A percentile compares a stretch with the other conserved stretches of the same genome.
Conservation (phyloP, 30 jellyfish, hydroid and myxozoan species). For the Aurelia sp. region DNA sequence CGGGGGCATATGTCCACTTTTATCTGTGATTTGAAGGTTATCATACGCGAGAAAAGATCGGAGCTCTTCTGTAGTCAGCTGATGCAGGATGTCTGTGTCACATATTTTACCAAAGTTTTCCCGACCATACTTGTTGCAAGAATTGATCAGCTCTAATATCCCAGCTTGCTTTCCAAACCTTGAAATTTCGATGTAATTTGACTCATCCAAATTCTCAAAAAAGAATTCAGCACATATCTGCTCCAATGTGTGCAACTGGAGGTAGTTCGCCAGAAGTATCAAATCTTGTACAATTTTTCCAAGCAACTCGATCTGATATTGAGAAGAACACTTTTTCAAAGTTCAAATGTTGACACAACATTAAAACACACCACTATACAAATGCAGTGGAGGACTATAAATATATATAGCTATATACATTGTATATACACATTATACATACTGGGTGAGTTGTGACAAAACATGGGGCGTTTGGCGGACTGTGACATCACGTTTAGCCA, state of each 20-base stretch:
- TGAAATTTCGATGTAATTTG: slow-evolving; percentile 11
- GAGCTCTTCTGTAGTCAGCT: slow-evolving; percentile 9
- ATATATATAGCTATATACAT: too few relatives aligned
- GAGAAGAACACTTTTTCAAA: neutral
- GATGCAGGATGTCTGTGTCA: neutral
- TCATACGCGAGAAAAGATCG: neutral
- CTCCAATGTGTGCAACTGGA: slow-evolving; percentile 54
- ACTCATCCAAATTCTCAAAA: slow-evolving; percentile 28
- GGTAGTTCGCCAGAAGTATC: slow-evolving; percentile 48
- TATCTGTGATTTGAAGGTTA: neutral
- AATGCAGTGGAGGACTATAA: neutral
- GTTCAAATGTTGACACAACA: neutral
- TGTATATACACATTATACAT: too few relatives aligned
- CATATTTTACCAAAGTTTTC: neutral
- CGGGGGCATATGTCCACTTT: slow-evolving; percentile 7
- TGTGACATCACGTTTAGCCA: too few relatives aligned
- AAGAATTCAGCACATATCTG: slow-evolving; percentile 26
- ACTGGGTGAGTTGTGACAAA: too few relatives aligned
- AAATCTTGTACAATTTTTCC: slow-evolving; percentile 33
- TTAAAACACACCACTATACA: neutral
- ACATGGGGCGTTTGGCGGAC: too few relatives aligned
- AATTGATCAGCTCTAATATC: neutral
- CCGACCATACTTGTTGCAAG: neutral
- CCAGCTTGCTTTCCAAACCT: slow-evolving; percentile 37
- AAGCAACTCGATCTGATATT: slow-evolving; percentile 14